Conservation (phyloP, 2,113 vertebrate genomes). For the Excalfactoria chinensis region DNA sequence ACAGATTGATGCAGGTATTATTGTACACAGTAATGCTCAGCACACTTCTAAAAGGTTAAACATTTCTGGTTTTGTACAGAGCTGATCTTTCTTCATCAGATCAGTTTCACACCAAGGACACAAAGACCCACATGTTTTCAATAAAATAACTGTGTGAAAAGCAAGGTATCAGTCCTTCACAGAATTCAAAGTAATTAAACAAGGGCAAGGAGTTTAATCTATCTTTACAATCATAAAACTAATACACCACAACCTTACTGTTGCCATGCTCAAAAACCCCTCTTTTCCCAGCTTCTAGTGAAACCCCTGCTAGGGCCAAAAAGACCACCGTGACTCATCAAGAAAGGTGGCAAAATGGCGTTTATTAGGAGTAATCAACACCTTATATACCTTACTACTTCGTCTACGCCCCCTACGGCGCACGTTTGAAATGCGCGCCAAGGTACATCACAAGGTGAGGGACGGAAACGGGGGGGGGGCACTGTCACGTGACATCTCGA, state of each 20-base stretch:
- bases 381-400: too few species aligned
- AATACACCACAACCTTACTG: not conserved
- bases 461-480: too few species aligned
- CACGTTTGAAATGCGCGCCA: too few species aligned
- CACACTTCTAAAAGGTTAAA: not conserved
- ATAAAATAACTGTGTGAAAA: not conserved
- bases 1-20: not conserved
- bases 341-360: too few species aligned
- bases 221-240: slow-evolving; percentile 1
- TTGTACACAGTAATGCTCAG: not conserved
- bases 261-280: too few species aligned
- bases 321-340: too few species aligned
- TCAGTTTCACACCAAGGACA: not conserved
- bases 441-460: too few species aligned
- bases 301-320: too few species aligned
- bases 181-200: not conserved
- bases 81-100: not conserved
- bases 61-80: not conserved
- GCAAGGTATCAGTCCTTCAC: not conserved
- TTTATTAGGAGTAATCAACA: too few species aligned
- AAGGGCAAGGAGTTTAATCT: not conserved
- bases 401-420: too few species aligned
- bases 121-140: accelerated
- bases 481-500: too few species aligned
- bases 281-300: too few species aligned